Evolutionary conservation across 2,113 vertebrate species (phyloP).

Genomic region (Austrofundulus limnaeus): DNA sequence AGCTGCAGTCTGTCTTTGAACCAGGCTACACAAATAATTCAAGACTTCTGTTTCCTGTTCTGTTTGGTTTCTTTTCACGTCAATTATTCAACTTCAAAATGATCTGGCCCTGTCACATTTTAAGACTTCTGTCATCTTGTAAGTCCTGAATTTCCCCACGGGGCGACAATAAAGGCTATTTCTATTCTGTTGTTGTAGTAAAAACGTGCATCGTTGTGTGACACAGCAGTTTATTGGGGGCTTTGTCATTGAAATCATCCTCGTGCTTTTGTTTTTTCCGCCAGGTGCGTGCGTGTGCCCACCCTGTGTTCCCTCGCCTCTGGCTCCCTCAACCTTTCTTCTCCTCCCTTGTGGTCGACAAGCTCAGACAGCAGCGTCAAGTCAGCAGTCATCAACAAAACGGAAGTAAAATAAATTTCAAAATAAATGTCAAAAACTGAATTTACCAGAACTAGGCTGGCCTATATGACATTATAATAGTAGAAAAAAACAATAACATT

Average conservation of each 20-base stretch:
- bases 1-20: neutral
- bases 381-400: neutral
- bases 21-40: neutral
- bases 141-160: too few species aligned
- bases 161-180: too few species aligned
- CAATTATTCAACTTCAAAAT: too few species aligned
- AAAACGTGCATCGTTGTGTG: neutral
- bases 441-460: too few species aligned
- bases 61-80: neutral
- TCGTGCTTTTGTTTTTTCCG: slow-evolving; percentile 17
- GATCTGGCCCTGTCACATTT: too few species aligned
- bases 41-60: neutral
- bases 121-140: neutral
- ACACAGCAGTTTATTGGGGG: neutral
- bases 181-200: too few species aligned
- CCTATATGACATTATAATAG: too few species aligned
- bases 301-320: slow-evolving; percentile 22
- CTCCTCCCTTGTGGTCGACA: neutral
- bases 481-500: too few species aligned
- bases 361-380: slow-evolving; percentile 17
- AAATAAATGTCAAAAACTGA: too few species aligned
- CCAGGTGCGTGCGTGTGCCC: slow-evolving; percentile 50
- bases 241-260: slow-evolving; percentile 4
- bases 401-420: neutral
- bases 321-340: slow-evolving; percentile 5